These are phyloP conservation scores for Huso huso DNA, from an alignment of 2,797 vertebrate genomes.

Conservation along the genomic window DNA sequence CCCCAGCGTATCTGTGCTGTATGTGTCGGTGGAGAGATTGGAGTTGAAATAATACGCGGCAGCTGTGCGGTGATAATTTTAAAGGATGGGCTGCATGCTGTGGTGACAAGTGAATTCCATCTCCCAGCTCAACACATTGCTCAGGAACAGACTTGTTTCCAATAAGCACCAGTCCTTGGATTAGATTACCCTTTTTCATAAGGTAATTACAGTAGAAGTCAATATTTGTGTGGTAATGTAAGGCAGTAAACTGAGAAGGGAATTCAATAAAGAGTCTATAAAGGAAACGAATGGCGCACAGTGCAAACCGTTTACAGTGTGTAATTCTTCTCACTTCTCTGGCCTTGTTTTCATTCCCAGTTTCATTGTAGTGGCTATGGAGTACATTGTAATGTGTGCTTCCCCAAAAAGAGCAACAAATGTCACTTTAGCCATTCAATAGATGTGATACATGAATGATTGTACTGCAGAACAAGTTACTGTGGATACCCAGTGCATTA, in stretches of 20 bases:
- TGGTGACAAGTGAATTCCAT: background rate
- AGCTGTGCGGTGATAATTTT: background rate
- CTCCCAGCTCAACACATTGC: background rate
- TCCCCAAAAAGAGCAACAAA: background rate
- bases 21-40: too few species aligned
- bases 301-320: background rate
- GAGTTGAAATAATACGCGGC: background rate
- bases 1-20: too few species aligned
- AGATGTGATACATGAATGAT: too few species aligned
- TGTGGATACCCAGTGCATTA: slow-evolving; percentile 43
- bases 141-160: background rate
- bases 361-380: background rate
- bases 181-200: background rate
- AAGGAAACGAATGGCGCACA: background rate
- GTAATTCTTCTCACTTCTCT: background rate
- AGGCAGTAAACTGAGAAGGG: background rate
- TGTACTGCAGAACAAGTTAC: slow-evolving; percentile 3
- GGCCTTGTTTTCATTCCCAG: background rate
- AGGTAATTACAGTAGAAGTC: background rate
- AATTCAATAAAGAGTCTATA: background rate
- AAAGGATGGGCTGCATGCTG: background rate
- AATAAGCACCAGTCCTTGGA: background rate
- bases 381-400: background rate
- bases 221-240: background rate
- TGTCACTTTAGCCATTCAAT: background rate